Conservation (phyloP, 2,113 vertebrate genomes). For the Nipponia nippon region DNA sequence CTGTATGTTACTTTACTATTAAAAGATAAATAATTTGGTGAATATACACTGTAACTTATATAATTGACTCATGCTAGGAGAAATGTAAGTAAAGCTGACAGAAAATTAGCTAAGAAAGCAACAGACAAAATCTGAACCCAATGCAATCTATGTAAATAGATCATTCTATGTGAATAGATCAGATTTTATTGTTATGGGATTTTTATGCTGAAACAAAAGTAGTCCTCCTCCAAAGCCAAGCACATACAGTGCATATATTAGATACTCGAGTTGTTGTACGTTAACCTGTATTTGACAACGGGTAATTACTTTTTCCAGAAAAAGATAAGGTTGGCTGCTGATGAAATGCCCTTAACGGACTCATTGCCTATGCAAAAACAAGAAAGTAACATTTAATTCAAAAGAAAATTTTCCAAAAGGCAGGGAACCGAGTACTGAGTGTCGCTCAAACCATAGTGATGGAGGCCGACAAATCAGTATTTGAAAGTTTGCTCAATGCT, state of each 20-base stretch:
- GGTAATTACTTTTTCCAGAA: background rate
- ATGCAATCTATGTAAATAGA: background rate
- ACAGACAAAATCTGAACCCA: background rate
- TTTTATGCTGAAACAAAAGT: background rate
- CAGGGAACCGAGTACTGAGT: background rate
- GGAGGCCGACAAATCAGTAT: background rate
- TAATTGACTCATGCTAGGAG: conserved; percentile 7
- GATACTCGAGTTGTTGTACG: accelerated
- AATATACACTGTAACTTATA: conserved; percentile 12
- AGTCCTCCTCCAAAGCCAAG: background rate
- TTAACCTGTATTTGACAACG: background rate
- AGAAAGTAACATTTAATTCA: background rate
- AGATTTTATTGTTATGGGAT: background rate
- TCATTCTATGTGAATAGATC: background rate
- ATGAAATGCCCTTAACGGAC: background rate
- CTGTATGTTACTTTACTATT: conserved; percentile 46
- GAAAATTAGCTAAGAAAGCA: conserved; percentile 13
- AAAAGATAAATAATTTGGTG: conserved; percentile 54
- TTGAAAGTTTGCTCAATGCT: background rate
- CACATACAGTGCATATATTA: background rate
- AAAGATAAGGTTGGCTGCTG: background rate
- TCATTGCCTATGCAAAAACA: background rate
- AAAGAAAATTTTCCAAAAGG: background rate
- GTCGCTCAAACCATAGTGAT: background rate
- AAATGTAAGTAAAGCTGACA: background rate